Evolutionary conservation across 2,113 vertebrate species (phyloP).

Genomic region (Sapajus apella): DNA sequence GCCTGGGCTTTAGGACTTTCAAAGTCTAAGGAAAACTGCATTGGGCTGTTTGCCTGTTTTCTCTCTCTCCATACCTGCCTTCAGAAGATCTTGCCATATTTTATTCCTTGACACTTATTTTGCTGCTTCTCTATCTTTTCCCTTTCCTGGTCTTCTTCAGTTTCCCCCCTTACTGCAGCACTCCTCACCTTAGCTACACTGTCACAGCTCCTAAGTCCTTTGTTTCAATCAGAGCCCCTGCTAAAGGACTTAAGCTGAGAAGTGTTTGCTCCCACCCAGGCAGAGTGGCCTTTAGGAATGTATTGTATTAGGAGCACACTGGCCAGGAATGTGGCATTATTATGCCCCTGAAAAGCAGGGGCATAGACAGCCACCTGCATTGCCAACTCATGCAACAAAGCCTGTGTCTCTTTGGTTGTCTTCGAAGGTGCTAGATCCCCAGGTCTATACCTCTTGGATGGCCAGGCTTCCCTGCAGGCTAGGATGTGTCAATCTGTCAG

Average conservation of each 20-base stretch:
- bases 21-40: background rate
- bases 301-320: background rate
- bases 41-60: background rate
- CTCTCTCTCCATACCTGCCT: background rate
- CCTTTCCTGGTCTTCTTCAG: background rate
- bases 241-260: background rate
- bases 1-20: background rate
- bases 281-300: background rate
- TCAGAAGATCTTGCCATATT: background rate
- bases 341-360: background rate
- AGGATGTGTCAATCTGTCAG: background rate
- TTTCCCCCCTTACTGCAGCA: background rate
- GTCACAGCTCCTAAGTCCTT: background rate
- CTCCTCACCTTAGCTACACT: background rate
- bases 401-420: background rate
- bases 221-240: background rate
- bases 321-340: background rate
- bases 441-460: background rate
- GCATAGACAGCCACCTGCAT: background rate
- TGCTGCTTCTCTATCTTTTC: background rate
- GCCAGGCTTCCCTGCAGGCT: background rate
- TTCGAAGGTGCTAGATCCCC: background rate
- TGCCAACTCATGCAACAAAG: background rate
- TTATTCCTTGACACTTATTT: too few species aligned
- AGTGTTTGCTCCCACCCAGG: background rate